Evolutionary conservation across 2,888 invertebrate species (phyloP), one percentile per base, ranked within the genome.

Genomic region (Melolontha melolontha): DNA sequence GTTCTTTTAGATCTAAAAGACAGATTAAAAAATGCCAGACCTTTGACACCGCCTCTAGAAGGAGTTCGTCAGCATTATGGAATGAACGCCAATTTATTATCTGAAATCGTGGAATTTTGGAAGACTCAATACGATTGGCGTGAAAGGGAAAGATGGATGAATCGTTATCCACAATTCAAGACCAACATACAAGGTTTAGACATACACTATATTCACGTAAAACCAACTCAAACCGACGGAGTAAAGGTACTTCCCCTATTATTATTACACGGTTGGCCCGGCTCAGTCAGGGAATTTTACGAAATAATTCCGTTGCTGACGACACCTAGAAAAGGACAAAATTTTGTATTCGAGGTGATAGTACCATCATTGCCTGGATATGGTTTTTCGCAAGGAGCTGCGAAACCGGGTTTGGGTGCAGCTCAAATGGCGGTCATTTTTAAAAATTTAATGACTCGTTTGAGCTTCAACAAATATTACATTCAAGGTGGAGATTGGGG

Each of bases 251-350:
- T 91, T 0, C 92, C 93, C 0, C 77, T 94, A 0, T 81, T 94
- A 1, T 75, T 96, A 44, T 81, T 92, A n/a, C 96, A 96, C 79
- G 96, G 96, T 41, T 96, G 96, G 96, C 96, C 96, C 0, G 94
- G 95, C 0, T 94, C 93, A 0, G 86, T 95, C 1, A 84, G 90
- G 14, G 96, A 96, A 83, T 96, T 95, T 82, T 91, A 91, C 76
- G 89, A 90, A 55, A 81, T 93, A 0, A 89, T 94, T 54, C 92
- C 93, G 0, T 77, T 88, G 44, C 83, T 94, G 10, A 81, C 79
- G 0, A 89, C 86, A 0, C 84, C 84, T 0, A 82, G 83, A 49
- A 75, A 82, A 0, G 86, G 84, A 0, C 80, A 84, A 39, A 83
- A 88, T 71, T 90, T 90, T 72, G 89, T 88, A 0, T 91, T 91